Percentiles rank a stretch among this genome's conserved stretches.
phyloP scores from a whole-genome alignment of 2,888 invertebrate species.

The Oegoconia quadripuncta region DNA sequence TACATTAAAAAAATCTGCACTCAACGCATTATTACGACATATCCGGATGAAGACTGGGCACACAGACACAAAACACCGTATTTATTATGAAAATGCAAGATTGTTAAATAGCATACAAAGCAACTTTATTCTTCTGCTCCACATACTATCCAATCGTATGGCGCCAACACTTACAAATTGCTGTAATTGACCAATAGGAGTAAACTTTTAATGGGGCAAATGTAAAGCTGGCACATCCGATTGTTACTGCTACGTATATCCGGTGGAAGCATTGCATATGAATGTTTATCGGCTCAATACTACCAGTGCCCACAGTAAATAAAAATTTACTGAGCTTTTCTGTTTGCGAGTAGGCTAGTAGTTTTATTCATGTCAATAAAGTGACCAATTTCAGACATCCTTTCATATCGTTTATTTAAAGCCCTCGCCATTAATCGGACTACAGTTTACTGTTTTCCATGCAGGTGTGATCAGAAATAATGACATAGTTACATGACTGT shows the following conservation, averaged over 20 bases:
- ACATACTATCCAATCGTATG: background rate
- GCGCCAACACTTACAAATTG: conserved; percentile 31
- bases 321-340: conserved; percentile 58
- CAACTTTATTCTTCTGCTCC: no score
- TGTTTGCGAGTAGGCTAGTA: conserved; percentile 35
- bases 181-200: conserved; percentile 31
- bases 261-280: conserved; percentile 44
- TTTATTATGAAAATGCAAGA: background rate
- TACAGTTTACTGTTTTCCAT: no score
- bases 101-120: background rate
- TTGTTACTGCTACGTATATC: conserved; percentile 35
- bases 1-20: no score
- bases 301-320: conserved; percentile 50
- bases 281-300: conserved; percentile 59
- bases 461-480: no score
- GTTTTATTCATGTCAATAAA: conserved; percentile 10
- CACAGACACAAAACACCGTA: no score
- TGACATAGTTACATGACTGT: no score
- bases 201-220: conserved; percentile 42
- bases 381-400: background rate
- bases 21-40: no score
- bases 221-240: conserved; percentile 40
- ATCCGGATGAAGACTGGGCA: no score
- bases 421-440: no score
- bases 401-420: conserved; percentile 1